Evolutionary conservation across 2,113 vertebrate species (phyloP), one percentile per base, ranked within the genome.

Genomic region (Natator depressus): DNA sequence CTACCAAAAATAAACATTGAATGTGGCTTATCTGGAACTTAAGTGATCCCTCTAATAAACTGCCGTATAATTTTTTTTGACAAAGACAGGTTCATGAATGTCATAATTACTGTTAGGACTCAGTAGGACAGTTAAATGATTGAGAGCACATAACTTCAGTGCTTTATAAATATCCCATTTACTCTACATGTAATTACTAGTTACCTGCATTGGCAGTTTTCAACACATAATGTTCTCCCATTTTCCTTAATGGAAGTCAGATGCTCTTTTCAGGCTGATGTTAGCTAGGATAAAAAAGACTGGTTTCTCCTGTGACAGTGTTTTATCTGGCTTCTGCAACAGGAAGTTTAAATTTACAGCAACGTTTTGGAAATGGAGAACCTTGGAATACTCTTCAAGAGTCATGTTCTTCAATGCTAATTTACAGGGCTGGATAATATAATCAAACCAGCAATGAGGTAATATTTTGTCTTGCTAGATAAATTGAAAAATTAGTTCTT

Each of bases 391-490:
- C 35, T 86, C 87, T 82, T 90, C 76, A 88, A 90, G 93, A 94
- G 35, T 79, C 5, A 86, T 84, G 94, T 96, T 65, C 95, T 94
- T 57, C 83, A 92, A 83, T 54, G 57, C 35, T 91, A 79, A 84
- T 88, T 87, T 86, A 87, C 72, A 27, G n/a, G 65, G 4, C 65
- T 72, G n/a, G 65, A 72, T 38, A 72, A 72, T 86, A 62, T 8
- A 12, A 22, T 83, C 25, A 79, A 84, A 89, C 19, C 84, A 92
- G 42, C 49, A 72, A 38, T 69, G 91, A 59, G 86, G 35, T 49
- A 53, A 95, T 85, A 83, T 87, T 29, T 96, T 92, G 17, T 25
- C 88, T 89, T 95, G 89, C 38, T 82, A 85, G 88, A 93, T 88
- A 11, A 89, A 92, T 55, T 91, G 88, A 91, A 90, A 96, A 83